Evolutionary conservation across 1,140 invertebrate genomes (phyloP).

Genomic region (Papilio aristodemus): DNA sequence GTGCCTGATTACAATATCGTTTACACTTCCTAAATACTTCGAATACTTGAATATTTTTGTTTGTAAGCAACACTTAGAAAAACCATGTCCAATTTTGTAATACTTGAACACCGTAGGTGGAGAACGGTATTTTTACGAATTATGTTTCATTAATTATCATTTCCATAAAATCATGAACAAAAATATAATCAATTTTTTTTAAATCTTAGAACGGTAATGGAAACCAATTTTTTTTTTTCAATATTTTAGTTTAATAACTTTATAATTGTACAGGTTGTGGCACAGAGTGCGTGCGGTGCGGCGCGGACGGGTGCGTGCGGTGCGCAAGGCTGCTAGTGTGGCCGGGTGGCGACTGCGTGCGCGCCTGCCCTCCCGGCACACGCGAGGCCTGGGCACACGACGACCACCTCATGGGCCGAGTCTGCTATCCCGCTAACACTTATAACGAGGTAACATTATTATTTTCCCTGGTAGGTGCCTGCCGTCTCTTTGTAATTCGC

Average conservation of each 20-base stretch:
- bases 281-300: constrained; percentile 68
- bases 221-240: too few relatives aligned
- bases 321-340: constrained; percentile 67
- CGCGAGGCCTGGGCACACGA: constrained; percentile 72
- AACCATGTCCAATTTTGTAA: not conserved
- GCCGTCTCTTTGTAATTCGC: too few relatives aligned
- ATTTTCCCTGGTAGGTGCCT: too few relatives aligned
- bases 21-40: constrained; percentile 5
- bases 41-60: not conserved
- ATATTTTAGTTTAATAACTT: not conserved
- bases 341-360: constrained; percentile 61
- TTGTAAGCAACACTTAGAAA: not conserved
- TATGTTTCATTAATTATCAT: not conserved
- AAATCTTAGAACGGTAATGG: too few relatives aligned
- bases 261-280: constrained; percentile 62
- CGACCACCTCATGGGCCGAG: constrained; percentile 71
- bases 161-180: too few relatives aligned
- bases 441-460: constrained; percentile 63
- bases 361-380: constrained; percentile 65
- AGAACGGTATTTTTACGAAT: too few relatives aligned
- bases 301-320: constrained; percentile 69
- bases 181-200: not conserved
- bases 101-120: too few relatives aligned
- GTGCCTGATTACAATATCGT: constrained; percentile 29
- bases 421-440: constrained; percentile 68